phyloP scores from a whole-genome alignment of 2,113 vertebrate genomes.

The Mus musculus region GRCm39 chr13:45923001-45923500 shows the following conservation, averaged over 20 bases:
- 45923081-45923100: rapidly evolving
- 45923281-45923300: not conserved
- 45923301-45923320: not conserved
- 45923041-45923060: not conserved
- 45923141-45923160: not conserved
- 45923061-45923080: not conserved
- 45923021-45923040: not conserved
- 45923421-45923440: rapidly evolving
- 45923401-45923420: not conserved
- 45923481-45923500: not conserved
- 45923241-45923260: not conserved
- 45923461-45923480: rapidly evolving
- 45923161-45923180: not conserved
- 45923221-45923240: not conserved
- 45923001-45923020: not conserved
- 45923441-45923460: not conserved
- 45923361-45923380: not conserved
- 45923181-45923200: too few relatives aligned
- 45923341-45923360: too few relatives aligned
- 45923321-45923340: not conserved
- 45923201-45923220: not conserved
- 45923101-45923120: not conserved
- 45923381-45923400: not conserved
- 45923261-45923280: not conserved
- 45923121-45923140: not conserved